Conservation (phyloP, 2,797 vertebrate species). For the Allobates femoralis region DNA sequence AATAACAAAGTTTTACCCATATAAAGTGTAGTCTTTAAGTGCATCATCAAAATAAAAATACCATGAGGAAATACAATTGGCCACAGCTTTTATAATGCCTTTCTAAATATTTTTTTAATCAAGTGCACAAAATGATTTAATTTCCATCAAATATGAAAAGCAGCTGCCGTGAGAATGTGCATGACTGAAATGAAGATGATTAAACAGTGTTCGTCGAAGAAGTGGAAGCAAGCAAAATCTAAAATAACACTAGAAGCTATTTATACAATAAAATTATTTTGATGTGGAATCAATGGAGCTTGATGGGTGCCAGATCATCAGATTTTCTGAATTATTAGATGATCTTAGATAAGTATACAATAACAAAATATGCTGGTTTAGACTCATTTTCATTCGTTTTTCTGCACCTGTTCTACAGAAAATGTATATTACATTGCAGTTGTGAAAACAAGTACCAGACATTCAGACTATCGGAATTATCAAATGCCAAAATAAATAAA, state of each 20-base stretch:
- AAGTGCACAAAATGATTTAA: constrained; percentile 61
- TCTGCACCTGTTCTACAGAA: not conserved
- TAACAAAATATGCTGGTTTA: not conserved
- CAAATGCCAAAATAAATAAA: not conserved
- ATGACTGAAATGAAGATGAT: constrained; percentile 55
- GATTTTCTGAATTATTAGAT: not conserved
- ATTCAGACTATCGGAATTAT: not conserved
- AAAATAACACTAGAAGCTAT: constrained; percentile 47
- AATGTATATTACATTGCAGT: not conserved
- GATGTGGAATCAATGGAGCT: constrained; percentile 1
- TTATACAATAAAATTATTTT: constrained; percentile 33
- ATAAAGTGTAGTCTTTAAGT: constrained; percentile 25
- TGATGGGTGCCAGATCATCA: constrained; percentile 12
- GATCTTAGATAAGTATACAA: not conserved
- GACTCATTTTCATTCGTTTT: not conserved
- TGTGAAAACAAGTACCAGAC: not conserved
- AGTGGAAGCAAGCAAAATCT: constrained; percentile 14
- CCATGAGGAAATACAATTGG: constrained; percentile 41
- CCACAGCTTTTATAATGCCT: constrained; percentile 51
- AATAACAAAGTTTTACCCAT: not conserved
- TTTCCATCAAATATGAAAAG: constrained; percentile 57
- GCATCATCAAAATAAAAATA: constrained; percentile 36
- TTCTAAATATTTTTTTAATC: constrained; percentile 61
- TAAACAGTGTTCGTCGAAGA: constrained; percentile 15
- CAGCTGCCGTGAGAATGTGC: constrained; percentile 51